Evolutionary conservation across 2,888 invertebrate species (phyloP).

Genomic region (Icerya purchasi): DNA sequence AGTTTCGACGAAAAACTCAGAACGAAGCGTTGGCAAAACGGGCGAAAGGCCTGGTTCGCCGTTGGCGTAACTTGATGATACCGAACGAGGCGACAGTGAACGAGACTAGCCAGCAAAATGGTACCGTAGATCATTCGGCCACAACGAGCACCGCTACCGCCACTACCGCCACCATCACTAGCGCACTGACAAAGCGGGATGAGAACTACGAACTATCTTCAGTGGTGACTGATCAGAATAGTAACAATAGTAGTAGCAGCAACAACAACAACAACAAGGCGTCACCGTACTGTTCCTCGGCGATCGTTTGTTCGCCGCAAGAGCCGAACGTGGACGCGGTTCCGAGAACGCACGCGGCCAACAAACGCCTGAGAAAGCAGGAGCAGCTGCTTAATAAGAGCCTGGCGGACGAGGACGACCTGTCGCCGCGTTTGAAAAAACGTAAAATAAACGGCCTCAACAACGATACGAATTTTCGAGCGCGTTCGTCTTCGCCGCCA

Average conservation of each 20-base stretch:
- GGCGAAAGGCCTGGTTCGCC: conserved; percentile 74
- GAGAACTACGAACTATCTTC: too few species aligned
- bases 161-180: too few species aligned
- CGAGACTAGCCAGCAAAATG: conserved; percentile 17
- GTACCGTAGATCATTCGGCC: conserved; percentile 12
- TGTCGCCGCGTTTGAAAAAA: background rate
- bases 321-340: conserved; percentile 25
- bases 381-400: conserved; percentile 17
- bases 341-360: conserved; percentile 32
- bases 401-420: background rate
- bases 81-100: too few species aligned
- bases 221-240: conserved; percentile 6
- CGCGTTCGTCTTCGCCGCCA: background rate
- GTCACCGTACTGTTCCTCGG: conserved; percentile 11
- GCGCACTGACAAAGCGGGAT: too few species aligned
- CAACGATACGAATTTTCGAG: background rate
- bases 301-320: too few species aligned
- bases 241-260: background rate
- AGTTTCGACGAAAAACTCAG: conserved; percentile 62
- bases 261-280: conserved; percentile 1
- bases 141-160: too few species aligned
- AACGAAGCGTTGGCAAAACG: conserved; percentile 69
- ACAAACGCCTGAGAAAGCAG: conserved; percentile 33
- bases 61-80: conserved; percentile 77
- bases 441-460: background rate